Evolutionary conservation across 2,888 invertebrate genomes (phyloP).

Genomic region (Trachelus tabidus): DNA sequence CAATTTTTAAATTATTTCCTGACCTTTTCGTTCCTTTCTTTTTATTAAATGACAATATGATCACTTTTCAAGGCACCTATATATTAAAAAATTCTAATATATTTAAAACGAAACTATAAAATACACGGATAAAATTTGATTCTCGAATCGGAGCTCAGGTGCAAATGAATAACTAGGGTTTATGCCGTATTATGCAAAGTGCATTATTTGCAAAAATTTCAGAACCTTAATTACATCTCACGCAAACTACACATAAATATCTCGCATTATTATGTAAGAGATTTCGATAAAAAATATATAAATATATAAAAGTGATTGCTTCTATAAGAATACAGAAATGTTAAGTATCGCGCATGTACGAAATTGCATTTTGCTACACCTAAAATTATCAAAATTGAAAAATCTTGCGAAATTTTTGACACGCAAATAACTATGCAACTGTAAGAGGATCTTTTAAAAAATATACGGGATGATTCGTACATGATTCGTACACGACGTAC

Average conservation of each 20-base stretch:
- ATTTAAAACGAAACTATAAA: neutral
- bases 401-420: neutral
- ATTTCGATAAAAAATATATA: slow-evolving; percentile 6
- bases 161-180: neutral
- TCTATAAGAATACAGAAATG: neutral
- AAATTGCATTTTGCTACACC: neutral
- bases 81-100: neutral
- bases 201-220: neutral
- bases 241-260: neutral
- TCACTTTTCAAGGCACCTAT: neutral
- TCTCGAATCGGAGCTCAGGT: slow-evolving; percentile 6
- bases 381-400: neutral
- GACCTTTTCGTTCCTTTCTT: neutral
- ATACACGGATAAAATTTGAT: slow-evolving; percentile 6
- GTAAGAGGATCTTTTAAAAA: neutral
- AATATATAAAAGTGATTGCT: slow-evolving; percentile 4
- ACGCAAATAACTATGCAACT: neutral
- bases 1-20: neutral
- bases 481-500: neutral
- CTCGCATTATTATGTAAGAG: neutral
- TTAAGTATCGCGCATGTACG: neutral
- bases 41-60: neutral
- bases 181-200: neutral
- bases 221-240: neutral
- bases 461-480: neutral